Base-by-base conservation (phyloP, 2,113 vertebrate species). In the Bettongia penicillata region DNA sequence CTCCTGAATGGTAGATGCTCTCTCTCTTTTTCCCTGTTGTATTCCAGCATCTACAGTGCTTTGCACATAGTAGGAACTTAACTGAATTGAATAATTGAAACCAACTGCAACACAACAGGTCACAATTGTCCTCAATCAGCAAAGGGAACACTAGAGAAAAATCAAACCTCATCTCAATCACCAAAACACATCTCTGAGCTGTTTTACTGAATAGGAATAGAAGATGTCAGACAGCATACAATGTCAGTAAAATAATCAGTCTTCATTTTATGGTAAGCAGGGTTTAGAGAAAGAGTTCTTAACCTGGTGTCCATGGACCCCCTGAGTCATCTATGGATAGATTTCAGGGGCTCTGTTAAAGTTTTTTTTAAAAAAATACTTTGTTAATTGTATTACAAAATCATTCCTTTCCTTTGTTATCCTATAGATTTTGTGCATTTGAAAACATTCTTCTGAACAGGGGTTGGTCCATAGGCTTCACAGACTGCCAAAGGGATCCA, bases 211-310 rank as follows among this genome's bases (percentile, higher is more conserved):
- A 22, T 92, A 24, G 23, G 93, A 97, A 91, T 89, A 10, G 12
- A 31, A 49, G 55, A 97, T 89, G 95, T 95, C 94, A 92, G 93
- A 49, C 95, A 95, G 97, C 0, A 0, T 92, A 91, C n/a, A 91
- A 89, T 37, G 95, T 98, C 97, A 98, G 97, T 97, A 95, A 90
- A 5, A 95, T 94, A 96, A 55, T 84, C 93, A 97, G 93, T 96
- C 97, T 96, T 98, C 97, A 91, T 94, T 94, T 97, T 94, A 53
- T n/a, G 57, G 93, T 25, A 94, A 0, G 7, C n/a, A 95, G 96
- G 52, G 24, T 97, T 97, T 97, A 96, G 25, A 90, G 16, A 23
- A 47, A 7, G 61, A 19, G 16, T 43, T 84, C 68, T 84, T 84
- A 84, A 84, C 19, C 68, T 2, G 19, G 7, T 84, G 68, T 43